phyloP scores from a whole-genome alignment of 2,113 vertebrate species.

The Coryphaenoides rupestris region DNA sequence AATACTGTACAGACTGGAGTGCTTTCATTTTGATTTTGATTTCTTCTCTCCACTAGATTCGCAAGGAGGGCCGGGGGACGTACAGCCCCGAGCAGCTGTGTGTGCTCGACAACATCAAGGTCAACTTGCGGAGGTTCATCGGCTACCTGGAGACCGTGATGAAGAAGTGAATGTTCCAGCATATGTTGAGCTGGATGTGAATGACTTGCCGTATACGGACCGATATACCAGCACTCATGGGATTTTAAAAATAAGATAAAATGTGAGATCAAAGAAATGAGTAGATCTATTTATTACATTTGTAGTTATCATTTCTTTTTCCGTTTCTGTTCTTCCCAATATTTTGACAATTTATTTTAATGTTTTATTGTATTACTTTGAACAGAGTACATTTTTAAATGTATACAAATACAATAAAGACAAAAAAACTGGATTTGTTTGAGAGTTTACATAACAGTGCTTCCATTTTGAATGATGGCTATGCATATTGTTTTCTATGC shows the following conservation, averaged over 20 bases:
- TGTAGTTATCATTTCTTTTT: conserved; percentile 6
- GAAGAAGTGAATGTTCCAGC: conserved; percentile 63
- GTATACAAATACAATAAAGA: not conserved
- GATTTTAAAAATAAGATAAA: not conserved
- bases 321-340: not conserved
- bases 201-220: not conserved
- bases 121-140: conserved; percentile 93
- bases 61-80: conserved; percentile 86
- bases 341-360: conserved; percentile 29
- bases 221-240: not conserved
- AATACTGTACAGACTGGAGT: too few species aligned
- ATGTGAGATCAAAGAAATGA: conserved; percentile 8
- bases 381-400: conserved; percentile 13
- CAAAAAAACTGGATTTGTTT: too few species aligned
- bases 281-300: conserved; percentile 51
- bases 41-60: conserved; percentile 71
- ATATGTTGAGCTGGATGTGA: not conserved
- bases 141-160: conserved; percentile 84
- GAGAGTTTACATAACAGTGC: too few species aligned
- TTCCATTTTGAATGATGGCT: too few species aligned
- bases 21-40: too few species aligned
- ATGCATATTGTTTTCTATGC: too few species aligned
- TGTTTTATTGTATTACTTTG: conserved; percentile 29
- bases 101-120: conserved; percentile 91
- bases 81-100: conserved; percentile 87